Evolutionary conservation across 1,140 invertebrate species (phyloP).

Genomic region (Drosophila sp.): DNA sequence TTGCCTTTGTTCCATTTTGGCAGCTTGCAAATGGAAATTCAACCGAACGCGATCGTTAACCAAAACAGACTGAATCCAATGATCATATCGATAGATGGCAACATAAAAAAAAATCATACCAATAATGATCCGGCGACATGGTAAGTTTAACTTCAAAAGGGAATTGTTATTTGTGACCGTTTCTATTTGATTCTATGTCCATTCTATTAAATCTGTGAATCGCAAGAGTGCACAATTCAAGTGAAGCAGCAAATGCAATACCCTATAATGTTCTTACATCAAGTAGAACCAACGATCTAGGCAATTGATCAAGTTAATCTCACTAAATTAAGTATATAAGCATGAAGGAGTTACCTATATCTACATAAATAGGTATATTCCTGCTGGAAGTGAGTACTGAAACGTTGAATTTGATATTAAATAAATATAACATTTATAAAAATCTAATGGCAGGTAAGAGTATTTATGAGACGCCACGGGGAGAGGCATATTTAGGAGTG

Average conservation of each 20-base stretch:
- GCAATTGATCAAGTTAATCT: neutral
- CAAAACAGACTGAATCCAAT: slow-evolving; percentile 46
- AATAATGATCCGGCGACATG: slow-evolving; percentile 73
- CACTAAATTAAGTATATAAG: neutral
- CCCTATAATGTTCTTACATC: slow-evolving; percentile 1
- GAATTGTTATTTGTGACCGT: slow-evolving; percentile 53
- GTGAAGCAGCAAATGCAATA: slow-evolving; percentile 37
- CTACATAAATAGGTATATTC: neutral
- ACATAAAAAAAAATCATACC: slow-evolving; percentile 9
- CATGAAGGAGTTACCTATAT: neutral
- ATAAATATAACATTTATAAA: neutral
- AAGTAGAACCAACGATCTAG: neutral
- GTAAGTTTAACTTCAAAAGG: slow-evolving; percentile 71
- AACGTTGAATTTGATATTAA: too few species aligned
- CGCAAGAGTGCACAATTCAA: slow-evolving; percentile 59
- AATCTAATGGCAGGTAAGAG: neutral
- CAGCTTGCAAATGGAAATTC: neutral
- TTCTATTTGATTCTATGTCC: slow-evolving; percentile 23
- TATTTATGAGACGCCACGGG: neutral
- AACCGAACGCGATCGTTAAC: slow-evolving; percentile 38
- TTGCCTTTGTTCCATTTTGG: slow-evolving; percentile 18
- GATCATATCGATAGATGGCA: slow-evolving; percentile 39
- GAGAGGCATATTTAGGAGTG: neutral
- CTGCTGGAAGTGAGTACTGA: too few species aligned
- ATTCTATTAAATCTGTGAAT: slow-evolving; percentile 57